Base-by-base conservation (phyloP, 2,888 invertebrate species). In the Epinotia ramella region DNA sequence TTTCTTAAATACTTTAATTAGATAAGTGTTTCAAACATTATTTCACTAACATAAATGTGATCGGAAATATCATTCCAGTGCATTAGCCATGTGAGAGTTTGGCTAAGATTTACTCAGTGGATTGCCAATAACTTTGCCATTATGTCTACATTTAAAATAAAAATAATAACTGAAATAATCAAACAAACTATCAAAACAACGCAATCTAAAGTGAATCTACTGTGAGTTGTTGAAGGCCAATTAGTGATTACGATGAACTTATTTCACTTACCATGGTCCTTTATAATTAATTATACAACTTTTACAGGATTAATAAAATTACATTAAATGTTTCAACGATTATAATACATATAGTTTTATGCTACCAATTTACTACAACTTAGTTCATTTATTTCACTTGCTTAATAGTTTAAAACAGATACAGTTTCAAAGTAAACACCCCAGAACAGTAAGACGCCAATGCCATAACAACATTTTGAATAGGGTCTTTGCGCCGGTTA, bases 111-210 rank as follows among this genome's bases (percentile, higher is more conserved):
- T 81, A 53, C 3, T 18, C 80, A 79, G 86, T 88, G 88, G 81
- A 83, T 84, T 87, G 84, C 85, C 87, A 85, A 85, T 86, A 82
- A 79, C 79, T 84, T 80, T 87, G 87, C 87, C 87, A 84, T 88
- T 89, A 93, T 93, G 92, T 93, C 92, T 90, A 87, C 84, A 81
- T 84, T 77, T 76, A 79, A 84, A 81, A 82, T 80, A 80, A 84
- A 83, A 80, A 85, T 80, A 77, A 65, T 63, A 78, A 80, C 56
- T 67, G 53, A 78, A 75, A 66, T 44, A 56, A 71, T 69, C 81
- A 78, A 82, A 81, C 84, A 81, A 82, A 81, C 77, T 82, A 77
- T 80, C 84, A 83, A 83, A 68, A 70, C 78, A 85, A 85, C 79
- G 78, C 85, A 82, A 84, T 81, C 79, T 81, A 80, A 78, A 78